These are phyloP conservation scores for Drosophila kanapiae DNA, from an alignment of 1,140 invertebrate genomes.

Conservation along the genomic window DNA sequence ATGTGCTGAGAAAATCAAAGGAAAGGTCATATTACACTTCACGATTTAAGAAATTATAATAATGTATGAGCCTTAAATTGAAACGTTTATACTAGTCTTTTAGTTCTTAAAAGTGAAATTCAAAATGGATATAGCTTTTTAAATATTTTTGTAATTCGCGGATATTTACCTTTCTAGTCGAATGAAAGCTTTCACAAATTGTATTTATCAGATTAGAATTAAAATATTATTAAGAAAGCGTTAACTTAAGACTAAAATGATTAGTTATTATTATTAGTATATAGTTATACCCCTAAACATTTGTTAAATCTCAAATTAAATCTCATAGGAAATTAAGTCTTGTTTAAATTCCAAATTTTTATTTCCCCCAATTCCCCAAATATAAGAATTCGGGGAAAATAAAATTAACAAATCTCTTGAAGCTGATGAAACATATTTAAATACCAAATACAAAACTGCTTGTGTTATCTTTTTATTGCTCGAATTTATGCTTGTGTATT, in stretches of 20 bases:
- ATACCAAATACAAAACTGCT: neutral
- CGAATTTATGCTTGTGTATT: slow-evolving; percentile 2
- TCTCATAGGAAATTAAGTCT: too few species aligned
- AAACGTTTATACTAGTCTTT: neutral
- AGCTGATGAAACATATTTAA: neutral
- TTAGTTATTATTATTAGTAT: too few species aligned
- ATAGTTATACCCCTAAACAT: too few species aligned
- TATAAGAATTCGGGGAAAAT: neutral
- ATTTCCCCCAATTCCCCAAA: too few species aligned
- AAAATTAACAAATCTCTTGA: neutral
- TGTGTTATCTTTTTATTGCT: slow-evolving; percentile 31
- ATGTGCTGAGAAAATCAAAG: neutral
- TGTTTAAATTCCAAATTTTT: too few species aligned
- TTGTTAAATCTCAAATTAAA: too few species aligned
- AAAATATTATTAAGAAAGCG: too few species aligned
- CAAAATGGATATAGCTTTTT: neutral
- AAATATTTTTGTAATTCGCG: neutral
- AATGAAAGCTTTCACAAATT: too few species aligned
- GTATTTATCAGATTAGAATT: too few species aligned
- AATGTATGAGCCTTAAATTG: neutral
- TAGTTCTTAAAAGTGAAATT: neutral
- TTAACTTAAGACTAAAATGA: too few species aligned
- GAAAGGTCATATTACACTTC: neutral
- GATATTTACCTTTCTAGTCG: too few species aligned
- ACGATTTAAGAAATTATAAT: neutral